These are phyloP conservation scores for Spea multiplicata DNA, from an alignment of 2,113 vertebrate species.

Conservation along the genomic window DNA sequence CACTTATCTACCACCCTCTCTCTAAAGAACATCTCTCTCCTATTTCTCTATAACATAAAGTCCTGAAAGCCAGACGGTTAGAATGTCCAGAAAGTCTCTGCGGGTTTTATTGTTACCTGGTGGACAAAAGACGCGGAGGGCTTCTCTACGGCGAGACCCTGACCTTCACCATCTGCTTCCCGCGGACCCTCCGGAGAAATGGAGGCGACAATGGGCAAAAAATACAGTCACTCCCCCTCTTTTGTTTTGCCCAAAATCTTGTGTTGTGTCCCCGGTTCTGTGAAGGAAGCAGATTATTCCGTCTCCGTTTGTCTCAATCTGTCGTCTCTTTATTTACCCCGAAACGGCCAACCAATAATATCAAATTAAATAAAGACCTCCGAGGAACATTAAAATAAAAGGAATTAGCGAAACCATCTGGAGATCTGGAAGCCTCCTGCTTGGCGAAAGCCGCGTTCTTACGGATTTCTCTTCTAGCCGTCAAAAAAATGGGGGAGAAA, in stretches of 20 bases:
- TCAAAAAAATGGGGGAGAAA: too few species aligned
- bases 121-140: too few species aligned
- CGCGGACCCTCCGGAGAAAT: not conserved
- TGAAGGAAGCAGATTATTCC: not conserved
- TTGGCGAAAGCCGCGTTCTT: too few species aligned
- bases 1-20: too few species aligned
- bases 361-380: not conserved
- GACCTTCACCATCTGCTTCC: slow-evolving; percentile 19
- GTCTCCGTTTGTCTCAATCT: not conserved
- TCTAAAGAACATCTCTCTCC: too few species aligned
- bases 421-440: not conserved
- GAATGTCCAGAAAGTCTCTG: too few species aligned
- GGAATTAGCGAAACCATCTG: slow-evolving; percentile 24
- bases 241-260: slow-evolving; percentile 10
- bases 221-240: not conserved
- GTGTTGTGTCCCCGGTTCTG: too few species aligned
- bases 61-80: too few species aligned
- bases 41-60: too few species aligned
- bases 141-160: not conserved
- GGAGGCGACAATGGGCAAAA: not conserved
- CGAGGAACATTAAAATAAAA: not conserved
- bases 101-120: too few species aligned
- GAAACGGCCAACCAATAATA: not conserved
- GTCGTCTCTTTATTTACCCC: too few species aligned
- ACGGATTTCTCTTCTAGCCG: too few species aligned